These are phyloP conservation scores for Cheumatopsyche charites DNA, from an alignment of 1,140 invertebrate genomes.

Conservation along the genomic window DNA sequence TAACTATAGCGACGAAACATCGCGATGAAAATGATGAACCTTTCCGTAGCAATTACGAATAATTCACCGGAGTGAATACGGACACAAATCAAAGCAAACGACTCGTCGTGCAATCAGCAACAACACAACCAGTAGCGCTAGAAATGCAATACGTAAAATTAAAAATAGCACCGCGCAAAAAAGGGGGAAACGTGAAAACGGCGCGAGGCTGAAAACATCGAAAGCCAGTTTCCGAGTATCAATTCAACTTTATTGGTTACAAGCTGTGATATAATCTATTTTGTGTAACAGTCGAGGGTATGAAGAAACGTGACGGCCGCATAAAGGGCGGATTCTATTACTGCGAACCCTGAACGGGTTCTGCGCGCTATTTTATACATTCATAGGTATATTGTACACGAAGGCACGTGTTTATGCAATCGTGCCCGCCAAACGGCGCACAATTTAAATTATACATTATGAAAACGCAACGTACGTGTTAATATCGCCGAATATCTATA, in stretches of 20 bases:
- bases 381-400: too few species aligned
- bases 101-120: neutral
- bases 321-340: slow-evolving; percentile 24
- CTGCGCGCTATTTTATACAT: too few species aligned
- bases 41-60: slow-evolving; percentile 11
- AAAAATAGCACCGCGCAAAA: neutral
- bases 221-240: neutral
- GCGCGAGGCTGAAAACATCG: too few species aligned
- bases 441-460: slow-evolving; percentile 26
- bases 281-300: slow-evolving; percentile 18
- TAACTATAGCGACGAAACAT: neutral
- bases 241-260: slow-evolving; percentile 25
- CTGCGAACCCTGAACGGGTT: neutral
- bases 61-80: slow-evolving; percentile 18
- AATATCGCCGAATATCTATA: neutral
- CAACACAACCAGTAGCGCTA: too few species aligned
- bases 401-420: slow-evolving; percentile 19
- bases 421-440: slow-evolving; percentile 12
- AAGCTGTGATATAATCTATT: slow-evolving; percentile 27
- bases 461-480: slow-evolving; percentile 17
- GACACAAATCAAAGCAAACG: slow-evolving; percentile 18
- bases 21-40: slow-evolving; percentile 13
- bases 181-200: too few species aligned
- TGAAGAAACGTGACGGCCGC: slow-evolving; percentile 24
- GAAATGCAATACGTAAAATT: too few species aligned